Evolutionary conservation across 2,113 vertebrate genomes (phyloP).

Genomic region (Notarius lentiginosus): DNA sequence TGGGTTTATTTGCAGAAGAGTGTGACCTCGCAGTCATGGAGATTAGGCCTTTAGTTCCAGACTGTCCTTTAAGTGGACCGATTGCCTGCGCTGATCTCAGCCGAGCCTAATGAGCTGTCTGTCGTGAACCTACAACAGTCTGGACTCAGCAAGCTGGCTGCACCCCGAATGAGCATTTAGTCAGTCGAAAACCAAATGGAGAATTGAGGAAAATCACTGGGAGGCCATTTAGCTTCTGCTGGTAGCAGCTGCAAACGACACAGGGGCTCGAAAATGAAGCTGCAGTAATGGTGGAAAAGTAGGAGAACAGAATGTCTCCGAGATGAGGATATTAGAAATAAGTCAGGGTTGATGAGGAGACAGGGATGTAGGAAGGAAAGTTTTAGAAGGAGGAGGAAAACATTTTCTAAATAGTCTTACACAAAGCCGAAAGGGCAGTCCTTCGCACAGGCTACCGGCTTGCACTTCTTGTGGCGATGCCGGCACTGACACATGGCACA

Average conservation of each 20-base stretch:
- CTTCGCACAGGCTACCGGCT: conserved; percentile 80
- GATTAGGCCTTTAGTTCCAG: conserved; percentile 52
- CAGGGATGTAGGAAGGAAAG: neutral
- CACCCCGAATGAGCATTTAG: conserved; percentile 22
- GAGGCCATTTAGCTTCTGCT: conserved; percentile 19
- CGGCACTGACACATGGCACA: conserved; percentile 86
- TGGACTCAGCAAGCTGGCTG: conserved; percentile 25
- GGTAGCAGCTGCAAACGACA: conserved; percentile 24
- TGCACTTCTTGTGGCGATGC: conserved; percentile 83
- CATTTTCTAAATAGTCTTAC: conserved; percentile 66
- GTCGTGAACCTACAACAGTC: conserved; percentile 28
- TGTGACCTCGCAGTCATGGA: conserved; percentile 31
- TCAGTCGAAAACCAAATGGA: conserved; percentile 39
- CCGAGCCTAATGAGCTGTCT: conserved; percentile 51
- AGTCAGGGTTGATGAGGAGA: neutral
- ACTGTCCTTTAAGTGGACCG: conserved; percentile 40
- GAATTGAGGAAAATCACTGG: conserved; percentile 12
- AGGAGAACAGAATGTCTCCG: conserved; percentile 22
- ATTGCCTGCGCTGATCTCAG: conserved; percentile 47
- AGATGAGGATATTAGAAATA: conserved; percentile 5
- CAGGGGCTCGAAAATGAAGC: neutral
- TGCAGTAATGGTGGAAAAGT: neutral
- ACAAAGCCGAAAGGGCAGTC: conserved; percentile 85
- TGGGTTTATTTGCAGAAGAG: conserved; percentile 31
- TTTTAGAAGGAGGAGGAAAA: neutral